phyloP scores from a whole-genome alignment of 2,113 vertebrate species.

The Girardinichthys multiradiatus region DNA sequence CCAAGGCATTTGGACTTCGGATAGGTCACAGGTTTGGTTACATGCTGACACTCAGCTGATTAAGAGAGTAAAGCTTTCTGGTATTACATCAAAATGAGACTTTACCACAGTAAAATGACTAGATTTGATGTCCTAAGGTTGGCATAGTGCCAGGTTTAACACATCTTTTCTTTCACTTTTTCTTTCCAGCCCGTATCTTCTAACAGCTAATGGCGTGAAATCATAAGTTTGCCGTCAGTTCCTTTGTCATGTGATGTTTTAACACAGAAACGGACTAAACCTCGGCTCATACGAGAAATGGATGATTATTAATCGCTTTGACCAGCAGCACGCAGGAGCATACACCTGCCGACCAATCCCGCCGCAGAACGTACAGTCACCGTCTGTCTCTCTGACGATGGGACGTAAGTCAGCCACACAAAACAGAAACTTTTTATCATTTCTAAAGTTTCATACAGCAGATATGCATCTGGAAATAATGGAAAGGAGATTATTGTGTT shows the following conservation, averaged over 20 bases:
- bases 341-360: slow-evolving; percentile 80
- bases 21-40: too few relatives aligned
- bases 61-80: too few relatives aligned
- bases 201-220: background rate
- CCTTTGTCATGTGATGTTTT: background rate
- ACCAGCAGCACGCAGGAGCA: slow-evolving; percentile 70
- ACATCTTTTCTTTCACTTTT: too few relatives aligned
- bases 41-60: too few relatives aligned
- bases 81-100: too few relatives aligned
- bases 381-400: slow-evolving; percentile 63
- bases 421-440: background rate
- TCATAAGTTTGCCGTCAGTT: background rate
- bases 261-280: slow-evolving; percentile 73
- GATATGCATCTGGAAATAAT: background rate
- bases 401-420: slow-evolving; percentile 69
- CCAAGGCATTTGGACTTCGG: too few relatives aligned
- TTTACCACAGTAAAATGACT: too few relatives aligned
- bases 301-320: slow-evolving; percentile 76
- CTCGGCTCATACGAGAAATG: slow-evolving; percentile 75
- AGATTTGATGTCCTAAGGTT: too few relatives aligned
- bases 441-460: background rate
- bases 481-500: background rate
- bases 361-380: slow-evolving; percentile 78
- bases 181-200: background rate
- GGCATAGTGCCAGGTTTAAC: too few relatives aligned